phyloP scores from a whole-genome alignment of 1,140 invertebrate species.

The Zelostemma sp. region DNA sequence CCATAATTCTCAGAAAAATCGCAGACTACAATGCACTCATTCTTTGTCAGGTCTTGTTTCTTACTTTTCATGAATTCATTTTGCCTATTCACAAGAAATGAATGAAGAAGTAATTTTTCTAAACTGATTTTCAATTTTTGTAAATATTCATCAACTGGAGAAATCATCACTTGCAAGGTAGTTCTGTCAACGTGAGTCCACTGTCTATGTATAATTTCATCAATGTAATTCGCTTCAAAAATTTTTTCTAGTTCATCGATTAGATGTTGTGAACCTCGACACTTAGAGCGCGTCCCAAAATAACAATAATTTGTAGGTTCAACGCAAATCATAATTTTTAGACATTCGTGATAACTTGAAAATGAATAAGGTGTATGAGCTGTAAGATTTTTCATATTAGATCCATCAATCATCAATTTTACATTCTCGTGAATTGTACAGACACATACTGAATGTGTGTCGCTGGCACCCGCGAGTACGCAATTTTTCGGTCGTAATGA shows the following conservation, averaged over 20 bases:
- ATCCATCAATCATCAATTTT: slow-evolving; percentile 13
- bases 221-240: slow-evolving; percentile 21
- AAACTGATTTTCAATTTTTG: slow-evolving; percentile 10
- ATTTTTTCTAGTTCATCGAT: slow-evolving; percentile 6
- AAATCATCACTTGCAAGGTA: slow-evolving; percentile 31
- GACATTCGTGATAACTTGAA: slow-evolving; percentile 6
- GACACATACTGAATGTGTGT: slow-evolving; percentile 21
- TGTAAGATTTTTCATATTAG: slow-evolving; percentile 6
- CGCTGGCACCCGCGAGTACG: slow-evolving; percentile 16
- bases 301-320: slow-evolving; percentile 8
- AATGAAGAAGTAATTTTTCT: slow-evolving; percentile 13
- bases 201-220: slow-evolving; percentile 39
- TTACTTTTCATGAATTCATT: slow-evolving; percentile 27
- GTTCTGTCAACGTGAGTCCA: slow-evolving; percentile 41
- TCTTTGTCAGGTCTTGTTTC: slow-evolving; percentile 28
- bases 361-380: not conserved
- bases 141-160: slow-evolving; percentile 32
- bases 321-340: slow-evolving; percentile 5
- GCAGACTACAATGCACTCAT: too few species aligned
- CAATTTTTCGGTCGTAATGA: slow-evolving; percentile 22
- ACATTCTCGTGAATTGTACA: slow-evolving; percentile 29
- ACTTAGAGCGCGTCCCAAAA: slow-evolving; percentile 1
- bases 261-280: slow-evolving; percentile 10
- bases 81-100: too few species aligned
- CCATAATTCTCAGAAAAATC: slow-evolving; percentile 19